Conservation (phyloP, 2,113 vertebrate genomes). For the Nymphicus hollandicus region DNA sequence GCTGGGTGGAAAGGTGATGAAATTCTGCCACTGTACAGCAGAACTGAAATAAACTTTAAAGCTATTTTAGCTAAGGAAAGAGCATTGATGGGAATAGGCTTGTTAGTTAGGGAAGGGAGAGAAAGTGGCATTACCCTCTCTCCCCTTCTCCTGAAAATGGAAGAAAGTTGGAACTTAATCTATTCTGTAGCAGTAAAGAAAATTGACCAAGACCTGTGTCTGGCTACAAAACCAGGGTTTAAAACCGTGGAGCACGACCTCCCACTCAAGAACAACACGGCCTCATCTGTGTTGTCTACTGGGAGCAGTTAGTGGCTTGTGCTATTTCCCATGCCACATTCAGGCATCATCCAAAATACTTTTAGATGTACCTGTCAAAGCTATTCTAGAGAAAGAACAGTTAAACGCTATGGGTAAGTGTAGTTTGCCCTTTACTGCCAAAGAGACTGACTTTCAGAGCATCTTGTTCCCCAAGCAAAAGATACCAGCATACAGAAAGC, state of each 20-base stretch:
- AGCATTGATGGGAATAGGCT: not conserved
- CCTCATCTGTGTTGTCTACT: not conserved
- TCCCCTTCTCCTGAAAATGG: not conserved
- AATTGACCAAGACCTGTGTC: not conserved
- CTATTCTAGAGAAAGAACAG: not conserved
- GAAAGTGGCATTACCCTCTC: not conserved
- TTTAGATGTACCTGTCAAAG: not conserved
- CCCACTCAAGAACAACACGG: not conserved
- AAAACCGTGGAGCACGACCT: not conserved
- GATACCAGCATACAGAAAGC: not conserved
- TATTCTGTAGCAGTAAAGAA: not conserved
- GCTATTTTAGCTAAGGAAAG: too few species aligned
- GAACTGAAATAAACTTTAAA: too few species aligned
- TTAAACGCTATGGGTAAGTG: not conserved
- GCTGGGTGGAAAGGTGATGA: too few species aligned
- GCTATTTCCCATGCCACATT: not conserved
- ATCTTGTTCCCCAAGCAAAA: not conserved
- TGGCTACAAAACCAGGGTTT: accelerated
- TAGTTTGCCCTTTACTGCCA: not conserved
- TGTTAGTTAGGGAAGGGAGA: not conserved
- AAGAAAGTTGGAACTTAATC: not conserved
- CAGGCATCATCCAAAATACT: not conserved
- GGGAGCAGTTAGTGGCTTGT: not conserved
- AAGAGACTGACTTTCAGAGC: not conserved
- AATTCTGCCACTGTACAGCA: too few species aligned